Evolutionary conservation across 2,888 invertebrate genomes (phyloP), one percentile per base, ranked within the genome.

Genomic region (Cinara cedri): DNA sequence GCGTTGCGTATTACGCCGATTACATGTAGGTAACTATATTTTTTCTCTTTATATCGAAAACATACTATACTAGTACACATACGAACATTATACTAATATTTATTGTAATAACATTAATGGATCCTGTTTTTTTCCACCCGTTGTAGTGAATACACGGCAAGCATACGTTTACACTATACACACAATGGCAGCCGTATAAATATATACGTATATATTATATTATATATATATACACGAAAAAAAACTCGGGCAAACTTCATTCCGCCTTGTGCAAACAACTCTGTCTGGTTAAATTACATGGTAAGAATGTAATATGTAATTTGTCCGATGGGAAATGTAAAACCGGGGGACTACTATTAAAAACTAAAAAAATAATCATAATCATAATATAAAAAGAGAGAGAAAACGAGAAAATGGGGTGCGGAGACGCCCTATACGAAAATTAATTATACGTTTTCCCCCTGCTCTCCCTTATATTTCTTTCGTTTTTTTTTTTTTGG

Each of bases 391-490:
- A 62, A 1, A 19, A n/a, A 0, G 13, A 34, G 46, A 46, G 72
- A n/a, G 72, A 62, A 34, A 54, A 74, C 63, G 54, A 70, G 54
- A 70, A 70, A 70, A 70, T 24, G 51, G 55, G 68, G 68, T 68
- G 34, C 34, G 76, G 76, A 68, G 66, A 78, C 76, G 76, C 76
- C 76, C 76, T 78, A 34, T 34, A 68, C 76, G 76, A 78, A 78
- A 78, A 78, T 78, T 78, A 78, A 78, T 78, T 78, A 78, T 78
- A 78, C 76, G 76, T 49, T 78, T 68, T 78, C 76, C 26, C 71
- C 51, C 49, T 26, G 42, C 51, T 63, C 68, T 46, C 34, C 34
- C 34, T 34, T 34, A 34, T 34, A 34, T 34, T 34, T 34, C 49
- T 11, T 68, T 68, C 68, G 60, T 54, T 60, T 49, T 34, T 55